Evolutionary conservation across 2,888 invertebrate species (phyloP).

Genomic region (Tromatobia lineatoria): DNA sequence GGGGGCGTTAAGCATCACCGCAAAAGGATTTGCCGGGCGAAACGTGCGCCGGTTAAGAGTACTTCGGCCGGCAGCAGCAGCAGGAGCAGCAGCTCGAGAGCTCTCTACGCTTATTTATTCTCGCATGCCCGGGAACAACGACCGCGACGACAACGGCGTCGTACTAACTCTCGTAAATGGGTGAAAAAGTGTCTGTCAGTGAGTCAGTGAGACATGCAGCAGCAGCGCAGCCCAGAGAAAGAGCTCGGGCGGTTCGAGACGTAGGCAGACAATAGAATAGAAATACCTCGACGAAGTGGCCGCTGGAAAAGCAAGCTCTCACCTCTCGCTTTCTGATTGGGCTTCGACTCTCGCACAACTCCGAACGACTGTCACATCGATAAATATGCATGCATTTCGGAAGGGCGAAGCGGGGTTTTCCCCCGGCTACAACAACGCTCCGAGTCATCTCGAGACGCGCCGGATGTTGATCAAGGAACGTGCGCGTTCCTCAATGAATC

Average conservation of each 20-base stretch:
- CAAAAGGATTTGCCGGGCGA: slow-evolving; percentile 54
- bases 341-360: slow-evolving; percentile 28
- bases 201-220: slow-evolving; percentile 67
- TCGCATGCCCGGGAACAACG: slow-evolving; percentile 47
- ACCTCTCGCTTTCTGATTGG: slow-evolving; percentile 50
- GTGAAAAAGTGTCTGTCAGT: slow-evolving; percentile 69
- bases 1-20: slow-evolving; percentile 51
- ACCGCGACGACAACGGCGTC: slow-evolving; percentile 35
- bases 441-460: slow-evolving; percentile 56
- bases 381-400: slow-evolving; percentile 66
- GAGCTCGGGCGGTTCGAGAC: slow-evolving; percentile 65
- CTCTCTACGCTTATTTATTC: slow-evolving; percentile 41
- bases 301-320: slow-evolving; percentile 43
- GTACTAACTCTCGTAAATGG: slow-evolving; percentile 64
- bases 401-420: slow-evolving; percentile 23
- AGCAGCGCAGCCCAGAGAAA: slow-evolving; percentile 31
- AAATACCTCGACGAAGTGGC: slow-evolving; percentile 67
- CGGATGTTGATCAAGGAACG: slow-evolving; percentile 12
- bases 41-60: slow-evolving; percentile 34
- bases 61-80: slow-evolving; percentile 16
- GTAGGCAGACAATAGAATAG: slow-evolving; percentile 81
- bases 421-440: background rate
- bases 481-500: slow-evolving; percentile 24
- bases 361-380: slow-evolving; percentile 43
- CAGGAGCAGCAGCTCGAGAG: background rate